A percentile compares a stretch with the other conserved stretches of the same genome.
Evolutionary conservation across 2,797 vertebrate genomes (phyloP).

Genomic region (Esox lucius): DNA sequence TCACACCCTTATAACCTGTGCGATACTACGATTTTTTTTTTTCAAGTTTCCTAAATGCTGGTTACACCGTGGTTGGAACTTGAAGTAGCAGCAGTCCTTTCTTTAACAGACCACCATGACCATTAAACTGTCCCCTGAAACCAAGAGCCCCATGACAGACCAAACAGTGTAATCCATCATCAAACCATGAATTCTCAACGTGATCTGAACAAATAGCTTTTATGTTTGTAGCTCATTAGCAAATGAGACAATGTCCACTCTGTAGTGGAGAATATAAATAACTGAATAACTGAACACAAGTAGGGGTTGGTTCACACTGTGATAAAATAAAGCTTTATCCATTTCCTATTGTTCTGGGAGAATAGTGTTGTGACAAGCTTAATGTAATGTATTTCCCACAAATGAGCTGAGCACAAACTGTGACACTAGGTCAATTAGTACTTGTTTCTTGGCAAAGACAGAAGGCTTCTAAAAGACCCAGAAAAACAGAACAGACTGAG

Average conservation of each 20-base stretch:
- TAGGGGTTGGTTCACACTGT: neutral
- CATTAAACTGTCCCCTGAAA: neutral
- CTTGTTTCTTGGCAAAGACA: neutral
- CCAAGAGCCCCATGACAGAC: neutral
- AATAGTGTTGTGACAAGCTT: neutral
- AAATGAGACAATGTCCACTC: neutral
- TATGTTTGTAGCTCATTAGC: neutral
- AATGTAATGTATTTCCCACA: neutral
- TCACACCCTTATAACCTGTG: neutral
- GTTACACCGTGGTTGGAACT: neutral
- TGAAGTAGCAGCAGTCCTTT: neutral
- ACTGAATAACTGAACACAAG: neutral
- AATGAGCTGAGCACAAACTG: neutral
- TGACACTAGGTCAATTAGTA: neutral
- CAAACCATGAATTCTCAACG: neutral
- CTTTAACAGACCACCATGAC: neutral
- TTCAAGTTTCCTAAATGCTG: neutral
- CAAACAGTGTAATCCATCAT: neutral
- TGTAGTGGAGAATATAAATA: neutral
- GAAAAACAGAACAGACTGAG: neutral
- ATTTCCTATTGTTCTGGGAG: neutral
- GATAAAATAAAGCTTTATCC: neutral
- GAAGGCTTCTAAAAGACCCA: neutral
- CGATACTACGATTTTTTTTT: neutral
- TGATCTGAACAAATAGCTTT: neutral